These are phyloP conservation scores for Cremastobaeus sp. DNA, from an alignment of 2,888 invertebrate genomes.

Conservation along the genomic window DNA sequence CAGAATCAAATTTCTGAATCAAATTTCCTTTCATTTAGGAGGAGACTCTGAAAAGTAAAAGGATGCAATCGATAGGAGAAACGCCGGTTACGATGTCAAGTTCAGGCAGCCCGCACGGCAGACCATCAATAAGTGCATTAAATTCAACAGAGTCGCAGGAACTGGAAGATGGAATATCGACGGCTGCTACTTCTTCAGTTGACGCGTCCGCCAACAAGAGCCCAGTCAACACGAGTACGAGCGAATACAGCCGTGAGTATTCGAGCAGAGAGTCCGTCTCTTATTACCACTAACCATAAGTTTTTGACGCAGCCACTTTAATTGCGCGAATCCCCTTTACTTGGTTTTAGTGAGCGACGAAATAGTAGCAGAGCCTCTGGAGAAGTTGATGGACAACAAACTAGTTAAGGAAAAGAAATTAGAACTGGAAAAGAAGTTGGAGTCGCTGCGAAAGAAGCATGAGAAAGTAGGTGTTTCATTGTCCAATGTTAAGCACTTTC, in stretches of 20 bases:
- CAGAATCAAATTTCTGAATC: too few species aligned
- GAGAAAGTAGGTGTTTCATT: constrained; percentile 81
- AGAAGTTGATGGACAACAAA: constrained; percentile 89
- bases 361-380: constrained; percentile 87
- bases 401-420: constrained; percentile 88
- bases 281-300: too few species aligned
- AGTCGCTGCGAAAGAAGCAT: constrained; percentile 88
- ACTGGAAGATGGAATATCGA: constrained; percentile 68
- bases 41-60: constrained; percentile 69
- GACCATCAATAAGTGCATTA: constrained; percentile 71
- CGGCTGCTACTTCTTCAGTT: constrained; percentile 62
- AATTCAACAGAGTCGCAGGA: constrained; percentile 71
- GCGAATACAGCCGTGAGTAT: constrained; percentile 67
- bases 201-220: constrained; percentile 69
- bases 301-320: constrained; percentile 1
- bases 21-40: constrained; percentile 65
- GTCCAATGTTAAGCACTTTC: neutral
- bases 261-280: too few species aligned
- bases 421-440: constrained; percentile 93
- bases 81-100: constrained; percentile 65
- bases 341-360: constrained; percentile 73
- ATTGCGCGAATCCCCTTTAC: constrained; percentile 11
- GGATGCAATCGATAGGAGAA: constrained; percentile 72
- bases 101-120: constrained; percentile 70
- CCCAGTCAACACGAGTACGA: constrained; percentile 68